Evolutionary conservation across 2,888 invertebrate species (phyloP), one percentile per base, ranked within the genome.

Genomic region (Lasioglossum leucozonium): DNA sequence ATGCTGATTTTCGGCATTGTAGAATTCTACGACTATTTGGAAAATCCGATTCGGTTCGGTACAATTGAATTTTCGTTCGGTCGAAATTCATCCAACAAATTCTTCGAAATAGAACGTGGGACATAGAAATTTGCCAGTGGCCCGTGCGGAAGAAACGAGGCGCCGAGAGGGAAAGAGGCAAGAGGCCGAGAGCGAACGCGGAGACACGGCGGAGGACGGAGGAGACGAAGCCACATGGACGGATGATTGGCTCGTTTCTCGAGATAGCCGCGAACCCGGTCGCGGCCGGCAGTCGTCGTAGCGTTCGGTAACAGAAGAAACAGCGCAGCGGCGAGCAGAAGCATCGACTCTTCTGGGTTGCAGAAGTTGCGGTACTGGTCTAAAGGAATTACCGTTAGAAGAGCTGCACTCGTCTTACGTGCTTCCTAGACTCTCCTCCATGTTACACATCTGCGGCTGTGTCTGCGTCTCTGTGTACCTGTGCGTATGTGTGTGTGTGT

Each of bases 331-430:
- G 82, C 88, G n/a, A 82, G 84, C 88, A 82, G 82, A 79, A 83
- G 86, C 89, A 83, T 86, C 88, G 87, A 87, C 90, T 92, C 91
- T 91, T 91, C 91, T 91, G 89, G 91, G 87, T 90, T 89, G 89
- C 87, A 91, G 88, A 89, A 91, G 92, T 93, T 93, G 94, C 93
- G 93, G 94, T 94, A 94, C 94, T 92, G 92, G 93, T 93, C 94
- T 93, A 93, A 94, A 93, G 93, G 92, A 94, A 93, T 93, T 94
- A 94, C 94, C 94, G 94, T 94, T 94, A 94, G 91, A 91, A 92
- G 93, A 94, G 93, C 87, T 92, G 92, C 94, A 93, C 93, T 94
- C 91, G 92, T 91, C 92, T 91, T 90, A 91, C 92, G 91, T 92
- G 91, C 90, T 92, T 93, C 91, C 91, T 92, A 92, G 92, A 89